Evolutionary conservation across 2,797 vertebrate species (phyloP).

Genomic region (Parauchenoglanis punctatus): DNA sequence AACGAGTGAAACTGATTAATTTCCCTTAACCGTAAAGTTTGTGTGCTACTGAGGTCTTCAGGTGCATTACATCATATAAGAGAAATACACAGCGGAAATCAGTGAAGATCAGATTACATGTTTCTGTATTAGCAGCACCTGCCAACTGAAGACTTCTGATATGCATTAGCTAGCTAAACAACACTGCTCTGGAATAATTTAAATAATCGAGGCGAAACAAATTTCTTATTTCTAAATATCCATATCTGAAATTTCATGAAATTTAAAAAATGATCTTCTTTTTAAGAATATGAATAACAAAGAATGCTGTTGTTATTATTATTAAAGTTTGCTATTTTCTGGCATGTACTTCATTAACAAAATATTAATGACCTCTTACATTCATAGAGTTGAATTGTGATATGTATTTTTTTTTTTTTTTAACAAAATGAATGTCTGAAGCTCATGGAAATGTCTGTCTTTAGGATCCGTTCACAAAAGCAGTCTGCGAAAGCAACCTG

Average conservation of each 20-base stretch:
- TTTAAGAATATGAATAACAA: neutral
- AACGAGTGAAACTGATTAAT: neutral
- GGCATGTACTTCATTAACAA: constrained; percentile 30
- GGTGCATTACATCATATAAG: neutral
- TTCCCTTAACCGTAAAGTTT: neutral
- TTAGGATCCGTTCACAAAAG: constrained; percentile 32
- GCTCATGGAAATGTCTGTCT: constrained; percentile 44
- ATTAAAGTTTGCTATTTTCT: neutral
- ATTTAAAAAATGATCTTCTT: neutral
- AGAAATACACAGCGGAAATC: neutral
- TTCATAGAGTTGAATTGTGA: constrained; percentile 5
- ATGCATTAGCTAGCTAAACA: constrained; percentile 9
- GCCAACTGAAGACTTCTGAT: neutral
- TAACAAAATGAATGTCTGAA: constrained; percentile 32
- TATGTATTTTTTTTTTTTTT: neutral
- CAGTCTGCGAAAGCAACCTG: constrained; percentile 36
- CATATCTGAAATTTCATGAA: neutral
- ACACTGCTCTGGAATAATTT: constrained; percentile 4
- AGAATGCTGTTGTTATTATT: neutral
- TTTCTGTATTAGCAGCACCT: constrained; percentile 13
- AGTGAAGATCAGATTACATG: neutral
- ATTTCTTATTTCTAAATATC: neutral
- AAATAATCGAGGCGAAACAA: constrained; percentile 1
- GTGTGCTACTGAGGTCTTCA: constrained; percentile 17
- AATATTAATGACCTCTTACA: constrained; percentile 33